Evolutionary conservation across 2,888 invertebrate species (phyloP), one percentile per base, ranked within the genome.

Genomic region (Dione vanillae): DNA sequence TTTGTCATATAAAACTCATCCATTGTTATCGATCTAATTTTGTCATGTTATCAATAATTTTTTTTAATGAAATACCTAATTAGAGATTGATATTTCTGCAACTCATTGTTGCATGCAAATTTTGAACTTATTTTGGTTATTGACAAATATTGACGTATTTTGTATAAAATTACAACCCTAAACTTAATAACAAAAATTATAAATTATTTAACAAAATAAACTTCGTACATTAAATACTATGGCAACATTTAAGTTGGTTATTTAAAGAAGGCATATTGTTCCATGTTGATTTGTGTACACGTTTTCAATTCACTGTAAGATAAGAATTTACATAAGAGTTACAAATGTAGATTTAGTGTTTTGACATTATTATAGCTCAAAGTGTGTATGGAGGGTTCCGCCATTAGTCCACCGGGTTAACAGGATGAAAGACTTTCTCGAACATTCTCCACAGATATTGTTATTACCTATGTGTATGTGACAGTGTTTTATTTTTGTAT

Each of bases 401-500:
- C 54, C 67, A 62, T 45, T 54, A 54, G 54, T 80, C 75, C 70
- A 74, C 72, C 80, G 77, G 78, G 83, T 82, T 79, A 75, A 79
- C 27, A 27, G 79, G 82, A 83, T 16, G 5, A 54, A 56, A 56
- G 82, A 86, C 78, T 80, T 82, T 83, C 73, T 41, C 82, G 78
- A 82, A 79, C 81, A 85, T 80, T 81, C 83, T 87, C 85, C 84
- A 82, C 83, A 83, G 78, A 82, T 82, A 80, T 82, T 78, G 85
- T 91, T 87, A 86, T 84, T 84, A 87, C 86, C 82, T 86, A 84
- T 85, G 85, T 90, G 89, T 91, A 91, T 86, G 92, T 92, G 91
- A 90, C 92, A 90, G 90, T 92, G 92, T 92, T 92, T 92, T 92
- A 92, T 92, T 92, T 92, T 92, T 92, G 92, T 92, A 92, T 92